Conservation (phyloP, 2,113 vertebrate genomes). For the Lophius piscatorius region DNA sequence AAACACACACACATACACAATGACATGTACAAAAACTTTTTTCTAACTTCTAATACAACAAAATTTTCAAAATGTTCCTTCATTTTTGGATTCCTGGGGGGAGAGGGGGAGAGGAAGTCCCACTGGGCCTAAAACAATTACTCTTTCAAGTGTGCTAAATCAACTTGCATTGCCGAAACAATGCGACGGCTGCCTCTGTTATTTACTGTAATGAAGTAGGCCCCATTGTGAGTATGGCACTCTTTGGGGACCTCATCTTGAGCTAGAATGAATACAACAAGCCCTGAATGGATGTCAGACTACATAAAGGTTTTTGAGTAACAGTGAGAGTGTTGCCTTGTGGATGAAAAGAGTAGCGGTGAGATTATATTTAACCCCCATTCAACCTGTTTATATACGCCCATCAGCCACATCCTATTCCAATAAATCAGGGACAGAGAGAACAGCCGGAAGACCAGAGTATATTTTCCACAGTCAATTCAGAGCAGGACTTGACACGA, state of each 20-base stretch:
- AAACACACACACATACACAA: background rate
- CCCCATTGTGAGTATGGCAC: constrained; percentile 63
- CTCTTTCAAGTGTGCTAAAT: constrained; percentile 59
- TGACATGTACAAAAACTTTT: constrained; percentile 1
- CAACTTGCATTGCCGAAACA: constrained; percentile 64
- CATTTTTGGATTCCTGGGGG: constrained; percentile 46
- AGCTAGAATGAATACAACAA: constrained; percentile 60
- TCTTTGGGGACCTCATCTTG: constrained; percentile 70
- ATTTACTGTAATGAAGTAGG: constrained; percentile 76
- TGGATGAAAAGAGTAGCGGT: constrained; percentile 68
- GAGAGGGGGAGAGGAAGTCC: constrained; percentile 59
- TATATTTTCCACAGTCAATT: constrained; percentile 76
- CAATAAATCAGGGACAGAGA: constrained; percentile 75
- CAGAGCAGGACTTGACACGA: constrained; percentile 73
- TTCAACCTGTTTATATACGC: constrained; percentile 75
- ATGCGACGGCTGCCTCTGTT: constrained; percentile 69
- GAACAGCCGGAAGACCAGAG: constrained; percentile 60
- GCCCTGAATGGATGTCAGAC: constrained; percentile 76
- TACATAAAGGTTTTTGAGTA: constrained; percentile 75
- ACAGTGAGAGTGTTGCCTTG: constrained; percentile 71
- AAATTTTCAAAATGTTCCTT: background rate
- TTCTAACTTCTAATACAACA: too few relatives aligned
- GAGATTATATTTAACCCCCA: constrained; percentile 82
- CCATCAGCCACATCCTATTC: constrained; percentile 79
- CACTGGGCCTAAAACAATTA: constrained; percentile 67